phyloP scores from a whole-genome alignment of 2,113 vertebrate species.

The Butorides virescens region DNA sequence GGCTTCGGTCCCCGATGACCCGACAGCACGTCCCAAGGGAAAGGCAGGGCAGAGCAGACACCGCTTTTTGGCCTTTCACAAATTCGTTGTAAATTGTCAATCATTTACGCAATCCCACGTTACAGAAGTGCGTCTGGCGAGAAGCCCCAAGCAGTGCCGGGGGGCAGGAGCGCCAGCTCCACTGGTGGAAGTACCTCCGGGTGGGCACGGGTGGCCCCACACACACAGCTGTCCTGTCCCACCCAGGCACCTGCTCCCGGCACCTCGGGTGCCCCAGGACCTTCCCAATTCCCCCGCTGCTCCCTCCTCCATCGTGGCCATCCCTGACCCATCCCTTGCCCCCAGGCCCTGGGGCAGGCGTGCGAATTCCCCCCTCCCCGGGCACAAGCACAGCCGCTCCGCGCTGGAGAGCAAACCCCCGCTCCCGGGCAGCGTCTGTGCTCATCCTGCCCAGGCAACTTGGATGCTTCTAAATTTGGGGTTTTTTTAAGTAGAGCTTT shows the following conservation, averaged over 20 bases:
- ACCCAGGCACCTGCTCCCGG: not conserved
- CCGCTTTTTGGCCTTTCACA: not conserved
- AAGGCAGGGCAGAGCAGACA: not conserved
- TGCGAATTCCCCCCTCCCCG: fast-evolving
- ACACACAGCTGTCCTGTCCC: fast-evolving
- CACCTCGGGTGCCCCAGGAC: too few species aligned
- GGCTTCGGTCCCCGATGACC: not conserved
- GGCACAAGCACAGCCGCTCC: not conserved
- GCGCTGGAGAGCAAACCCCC: not conserved
- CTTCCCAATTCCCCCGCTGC: not conserved
- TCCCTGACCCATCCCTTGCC: fast-evolving
- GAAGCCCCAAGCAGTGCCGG: not conserved
- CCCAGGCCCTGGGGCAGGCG: not conserved
- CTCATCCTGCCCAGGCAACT: not conserved
- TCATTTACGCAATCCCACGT: not conserved
- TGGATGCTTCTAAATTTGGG: not conserved
- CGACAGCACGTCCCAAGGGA: not conserved
- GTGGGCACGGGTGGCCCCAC: not conserved
- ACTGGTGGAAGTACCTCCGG: not conserved
- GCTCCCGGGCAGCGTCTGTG: not conserved
- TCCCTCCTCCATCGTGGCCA: fast-evolving
- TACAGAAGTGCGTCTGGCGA: not conserved
- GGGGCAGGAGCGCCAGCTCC: not conserved
- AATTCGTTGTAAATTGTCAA: not conserved
- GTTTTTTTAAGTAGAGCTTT: not conserved